Base-by-base conservation (phyloP, 2,113 vertebrate species). In the Etia nguti region DNA sequence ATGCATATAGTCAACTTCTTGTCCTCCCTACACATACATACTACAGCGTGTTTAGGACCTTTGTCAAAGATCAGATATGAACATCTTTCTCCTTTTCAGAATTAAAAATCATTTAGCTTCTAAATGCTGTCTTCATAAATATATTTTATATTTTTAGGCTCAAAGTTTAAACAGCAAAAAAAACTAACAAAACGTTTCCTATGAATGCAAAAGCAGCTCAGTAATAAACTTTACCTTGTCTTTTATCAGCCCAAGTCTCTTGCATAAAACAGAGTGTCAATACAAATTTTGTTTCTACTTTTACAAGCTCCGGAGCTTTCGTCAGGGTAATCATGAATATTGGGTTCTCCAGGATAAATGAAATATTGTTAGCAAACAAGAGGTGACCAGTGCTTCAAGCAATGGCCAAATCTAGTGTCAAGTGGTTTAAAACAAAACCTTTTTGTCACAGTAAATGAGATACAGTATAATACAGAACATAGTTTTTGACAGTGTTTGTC, bases 241-340 rank as follows among this genome's bases (percentile, higher is more conserved):
- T 89, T 87, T 82, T 11, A 82, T 73, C 48, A 77, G 82, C 12
- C 79, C 20, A 41, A 56, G 7, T 38, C 13, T 81, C 77, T 3
- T 59, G 56, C 29, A 62, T 57, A 29, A 68, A 50, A 24, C 46
- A 26, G n/a, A 65, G 18, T 16, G 70, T 85, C 83, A 70, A 34
- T 36, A 79, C 34, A 81, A 75, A 86, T 36, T 50, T 62, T n/a
- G 2, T 9, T 6, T 82, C 77, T 20, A 50, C 24, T 36, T 80
- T 75, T 31, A 90, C 89, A 82, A 94, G 93, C 93, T 84, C n/a
- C 1, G 2, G 7, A 90, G 92, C 93, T 90, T 89, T 92, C 92
- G 92, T 96, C 92, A 54, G 31, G 41, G 83, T 43, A 82, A 93
- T 83, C 88, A 80, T 83, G 79, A 91, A 92, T 26, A 60, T 52